Base-by-base conservation (phyloP, 2,113 vertebrate species). In the Atherinomorus stipes region DNA sequence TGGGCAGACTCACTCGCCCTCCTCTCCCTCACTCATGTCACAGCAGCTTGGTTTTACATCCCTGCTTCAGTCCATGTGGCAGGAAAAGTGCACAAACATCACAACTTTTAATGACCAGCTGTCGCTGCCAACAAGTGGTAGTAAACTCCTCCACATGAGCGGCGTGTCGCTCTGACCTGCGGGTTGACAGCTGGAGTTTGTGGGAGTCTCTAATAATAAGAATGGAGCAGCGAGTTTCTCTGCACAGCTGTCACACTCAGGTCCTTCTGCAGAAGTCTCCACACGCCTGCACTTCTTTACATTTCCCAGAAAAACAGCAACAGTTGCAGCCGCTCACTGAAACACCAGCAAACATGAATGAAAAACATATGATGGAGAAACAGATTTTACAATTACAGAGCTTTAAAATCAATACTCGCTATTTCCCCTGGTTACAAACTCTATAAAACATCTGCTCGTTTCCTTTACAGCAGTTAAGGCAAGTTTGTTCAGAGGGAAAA, bases 121-220 rank as follows among this genome's bases (percentile, higher is more conserved):
- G 16, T 49, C 3, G 15, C 18, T 13, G 60, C 1, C 25, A 25
- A 63, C 60, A 45, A 31, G 60, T 31, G 2, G 13, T 15, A 37
- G 64, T 53, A 18, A 66, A 53, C 64, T 44, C 51, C 50, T 65
- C 47, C 49, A 51, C 47, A 34, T 4, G 15, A 1, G 23, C 49
- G 4, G 23, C 16, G 12, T 40, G 16, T n/a, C 31, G 1, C 19
- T 38, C 6, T 6, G 31, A 52, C 31, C 31, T 18, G 53, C 2
- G 6, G 56, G 1, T 21, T 58, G 22, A 63, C 9, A 10, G 31
- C 47, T 6, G 4, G 1, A 44, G 37, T 61, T 11, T n/a, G 21
- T 11, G 6, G 16, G 1, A 0, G 28, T 0, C 1, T 15, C 44
- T 50, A 11, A 3, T 19, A 54, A 16, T 13, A 13, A 25, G 15